Evolutionary conservation across 2,797 vertebrate species (phyloP).

Genomic region (Zenarchopterus dispar): DNA sequence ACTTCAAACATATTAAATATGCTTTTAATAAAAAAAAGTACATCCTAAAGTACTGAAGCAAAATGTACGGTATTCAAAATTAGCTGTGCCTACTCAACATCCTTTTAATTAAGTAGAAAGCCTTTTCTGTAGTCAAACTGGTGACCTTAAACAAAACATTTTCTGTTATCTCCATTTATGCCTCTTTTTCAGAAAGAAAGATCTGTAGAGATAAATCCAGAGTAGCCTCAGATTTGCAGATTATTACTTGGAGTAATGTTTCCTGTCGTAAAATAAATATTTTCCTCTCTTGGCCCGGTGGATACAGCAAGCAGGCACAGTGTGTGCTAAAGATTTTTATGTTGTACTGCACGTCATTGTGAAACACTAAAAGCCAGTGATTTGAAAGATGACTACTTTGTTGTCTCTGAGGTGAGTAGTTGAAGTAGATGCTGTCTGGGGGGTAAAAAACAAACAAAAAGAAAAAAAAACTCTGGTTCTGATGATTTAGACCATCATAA

Average conservation of each 20-base stretch:
- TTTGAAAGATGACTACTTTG: conserved; percentile 58
- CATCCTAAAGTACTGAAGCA: too few species aligned
- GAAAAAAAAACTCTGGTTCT: too few species aligned
- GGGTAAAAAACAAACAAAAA: conserved; percentile 8
- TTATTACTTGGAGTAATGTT: neutral
- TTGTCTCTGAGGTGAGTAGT: conserved; percentile 39
- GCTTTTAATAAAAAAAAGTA: too few species aligned
- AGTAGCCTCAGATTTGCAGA: conserved; percentile 15
- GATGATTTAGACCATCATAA: too few species aligned
- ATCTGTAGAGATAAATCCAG: conserved; percentile 22
- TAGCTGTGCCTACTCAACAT: too few species aligned
- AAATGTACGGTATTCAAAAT: neutral
- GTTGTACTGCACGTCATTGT: conserved; percentile 51
- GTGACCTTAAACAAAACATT: conserved; percentile 26
- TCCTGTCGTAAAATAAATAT: conserved; percentile 32
- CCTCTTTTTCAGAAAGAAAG: conserved; percentile 25
- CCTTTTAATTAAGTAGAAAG: too few species aligned
- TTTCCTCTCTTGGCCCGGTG: conserved; percentile 33
- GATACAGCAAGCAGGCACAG: conserved; percentile 33
- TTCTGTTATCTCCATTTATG: conserved; percentile 18
- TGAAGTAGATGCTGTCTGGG: conserved; percentile 41
- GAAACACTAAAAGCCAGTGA: conserved; percentile 48
- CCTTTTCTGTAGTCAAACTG: too few species aligned
- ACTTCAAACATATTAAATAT: too few species aligned
- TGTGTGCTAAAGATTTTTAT: conserved; percentile 56